A percentile compares a stretch with the other conserved stretches of the same genome.
These are phyloP conservation scores for Carassius auratus DNA, from an alignment of 2,113 vertebrate genomes.

Conservation along the genomic window DNA sequence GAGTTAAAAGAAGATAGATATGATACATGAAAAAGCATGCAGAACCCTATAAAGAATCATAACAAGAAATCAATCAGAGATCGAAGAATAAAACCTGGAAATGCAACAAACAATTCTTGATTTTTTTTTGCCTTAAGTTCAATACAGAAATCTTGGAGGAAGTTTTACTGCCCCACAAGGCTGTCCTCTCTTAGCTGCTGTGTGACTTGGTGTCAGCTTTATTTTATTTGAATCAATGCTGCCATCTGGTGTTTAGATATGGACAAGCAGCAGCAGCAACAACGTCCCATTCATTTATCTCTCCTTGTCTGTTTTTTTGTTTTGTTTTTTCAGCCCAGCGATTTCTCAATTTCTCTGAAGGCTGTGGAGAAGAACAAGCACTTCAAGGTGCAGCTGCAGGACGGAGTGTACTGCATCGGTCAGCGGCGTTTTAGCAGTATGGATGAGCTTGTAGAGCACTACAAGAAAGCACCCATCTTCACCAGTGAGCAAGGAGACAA, in stretches of 20 bases:
- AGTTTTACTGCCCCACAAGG: background rate
- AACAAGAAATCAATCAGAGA: background rate
- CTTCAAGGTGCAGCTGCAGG: slow-evolving; percentile 95
- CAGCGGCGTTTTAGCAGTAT: slow-evolving; percentile 94
- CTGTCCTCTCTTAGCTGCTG: background rate
- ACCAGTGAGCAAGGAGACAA: slow-evolving; percentile 97
- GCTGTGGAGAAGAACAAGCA: slow-evolving; percentile 96
- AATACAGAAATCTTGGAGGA: background rate
- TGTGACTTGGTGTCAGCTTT: background rate
- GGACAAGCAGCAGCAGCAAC: background rate
- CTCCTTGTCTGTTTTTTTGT: slow-evolving; percentile 40
- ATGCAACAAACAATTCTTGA: background rate
- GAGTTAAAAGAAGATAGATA: background rate
- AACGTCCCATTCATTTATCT: background rate
- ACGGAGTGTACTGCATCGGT: slow-evolving; percentile 93
- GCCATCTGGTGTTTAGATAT: slow-evolving; percentile 19
- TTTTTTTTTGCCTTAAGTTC: background rate
- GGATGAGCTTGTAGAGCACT: slow-evolving; percentile 98
- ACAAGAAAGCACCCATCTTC: slow-evolving; percentile 99
- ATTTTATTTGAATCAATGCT: background rate
- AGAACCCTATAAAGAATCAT: background rate
- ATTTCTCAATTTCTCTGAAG: slow-evolving; percentile 98
- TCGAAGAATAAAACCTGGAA: background rate
- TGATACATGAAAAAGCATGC: too few species aligned
- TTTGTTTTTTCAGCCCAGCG: slow-evolving; percentile 86